These are phyloP conservation scores for Emys orbicularis DNA, from an alignment of 2,797 vertebrate species.

Conservation along the genomic window DNA sequence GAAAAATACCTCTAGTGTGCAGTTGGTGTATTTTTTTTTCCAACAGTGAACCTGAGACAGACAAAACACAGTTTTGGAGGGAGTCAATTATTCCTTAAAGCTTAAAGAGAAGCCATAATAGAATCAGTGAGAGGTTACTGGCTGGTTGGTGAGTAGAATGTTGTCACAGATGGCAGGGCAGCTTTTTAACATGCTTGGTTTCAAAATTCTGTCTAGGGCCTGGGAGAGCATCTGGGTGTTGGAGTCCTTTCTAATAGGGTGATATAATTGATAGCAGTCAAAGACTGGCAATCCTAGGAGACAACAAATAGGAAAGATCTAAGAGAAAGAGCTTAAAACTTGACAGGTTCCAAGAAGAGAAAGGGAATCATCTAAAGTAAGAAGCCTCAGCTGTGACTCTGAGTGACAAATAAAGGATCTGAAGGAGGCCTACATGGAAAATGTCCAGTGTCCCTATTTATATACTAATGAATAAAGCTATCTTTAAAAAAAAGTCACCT, in stretches of 20 bases:
- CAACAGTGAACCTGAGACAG: background rate
- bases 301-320: background rate
- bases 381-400: background rate
- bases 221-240: background rate
- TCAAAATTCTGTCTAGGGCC: background rate
- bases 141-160: background rate
- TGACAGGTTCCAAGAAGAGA: background rate
- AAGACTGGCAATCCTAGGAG: background rate
- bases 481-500: background rate
- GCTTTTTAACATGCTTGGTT: background rate
- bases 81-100: background rate
- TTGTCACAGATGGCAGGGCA: background rate
- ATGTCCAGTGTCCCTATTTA: rapidly evolving
- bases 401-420: background rate
- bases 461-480: background rate
- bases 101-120: background rate
- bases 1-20: background rate
- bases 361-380: background rate
- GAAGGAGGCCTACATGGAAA: rapidly evolving
- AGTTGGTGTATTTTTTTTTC: background rate
- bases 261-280: background rate
- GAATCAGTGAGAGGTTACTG: background rate
- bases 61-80: background rate
- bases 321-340: background rate
- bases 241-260: background rate